Evolutionary conservation across 2,113 vertebrate species (phyloP).

Genomic region (Thymallus thymallus): DNA sequence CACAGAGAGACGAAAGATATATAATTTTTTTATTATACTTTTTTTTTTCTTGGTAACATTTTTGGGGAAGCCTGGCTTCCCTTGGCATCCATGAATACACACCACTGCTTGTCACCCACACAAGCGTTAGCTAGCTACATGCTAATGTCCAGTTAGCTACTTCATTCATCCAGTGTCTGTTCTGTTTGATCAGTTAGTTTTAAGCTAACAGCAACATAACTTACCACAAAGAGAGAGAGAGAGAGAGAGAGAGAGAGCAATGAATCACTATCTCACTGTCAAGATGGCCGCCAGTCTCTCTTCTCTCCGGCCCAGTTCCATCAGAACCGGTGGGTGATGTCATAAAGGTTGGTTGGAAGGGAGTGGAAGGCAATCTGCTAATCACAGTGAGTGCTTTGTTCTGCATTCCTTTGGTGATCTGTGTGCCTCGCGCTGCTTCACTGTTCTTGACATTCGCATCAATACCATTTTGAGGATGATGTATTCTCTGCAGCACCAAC

Average conservation of each 20-base stretch:
- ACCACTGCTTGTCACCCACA: too few relatives aligned
- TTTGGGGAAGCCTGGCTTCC: too few relatives aligned
- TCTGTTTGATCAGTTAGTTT: not conserved
- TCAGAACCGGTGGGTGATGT: slow-evolving; percentile 31
- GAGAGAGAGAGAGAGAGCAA: not conserved
- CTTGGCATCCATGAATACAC: too few relatives aligned
- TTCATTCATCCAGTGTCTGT: not conserved
- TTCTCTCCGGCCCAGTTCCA: slow-evolving; percentile 34
- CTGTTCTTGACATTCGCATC: slow-evolving; percentile 71
- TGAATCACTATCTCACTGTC: not conserved
- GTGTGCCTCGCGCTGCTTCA: slow-evolving; percentile 56
- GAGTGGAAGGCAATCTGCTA: slow-evolving; percentile 50
- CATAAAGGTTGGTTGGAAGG: slow-evolving; percentile 19
- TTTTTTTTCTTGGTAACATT: too few relatives aligned
- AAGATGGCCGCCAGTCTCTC: slow-evolving; percentile 1
- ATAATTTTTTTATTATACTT: too few relatives aligned
- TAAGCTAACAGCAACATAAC: not conserved
- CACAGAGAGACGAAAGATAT: too few relatives aligned
- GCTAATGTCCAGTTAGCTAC: too few relatives aligned
- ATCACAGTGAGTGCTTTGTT: slow-evolving; percentile 74
- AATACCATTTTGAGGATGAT: slow-evolving; percentile 75
- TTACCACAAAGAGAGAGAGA: not conserved
- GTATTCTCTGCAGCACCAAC: slow-evolving; percentile 57
- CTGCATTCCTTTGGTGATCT: slow-evolving; percentile 55
- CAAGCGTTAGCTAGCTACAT: too few relatives aligned